phyloP scores from a whole-genome alignment of 2,888 invertebrate species.

The Apamea sordens region DNA sequence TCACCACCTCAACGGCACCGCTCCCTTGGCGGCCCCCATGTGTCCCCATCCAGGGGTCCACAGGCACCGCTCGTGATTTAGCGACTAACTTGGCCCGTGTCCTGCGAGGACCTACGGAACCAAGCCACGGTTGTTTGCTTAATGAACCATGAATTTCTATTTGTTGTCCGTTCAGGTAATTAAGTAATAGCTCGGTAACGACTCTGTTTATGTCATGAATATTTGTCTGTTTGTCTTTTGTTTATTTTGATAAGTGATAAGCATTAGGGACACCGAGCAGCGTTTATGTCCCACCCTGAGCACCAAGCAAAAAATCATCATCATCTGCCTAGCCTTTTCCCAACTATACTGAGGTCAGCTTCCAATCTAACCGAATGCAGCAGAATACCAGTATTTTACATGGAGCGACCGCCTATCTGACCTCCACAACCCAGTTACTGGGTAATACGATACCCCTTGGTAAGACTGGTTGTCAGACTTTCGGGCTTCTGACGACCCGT shows the following conservation, averaged over 20 bases:
- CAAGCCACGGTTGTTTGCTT: conserved; percentile 81
- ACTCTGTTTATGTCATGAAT: conserved; percentile 62
- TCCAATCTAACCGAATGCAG: no score
- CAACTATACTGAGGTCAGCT: no score
- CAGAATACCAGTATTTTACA: no score
- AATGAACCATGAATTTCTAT: conserved; percentile 89
- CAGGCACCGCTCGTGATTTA: conserved; percentile 86
- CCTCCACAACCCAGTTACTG: no score
- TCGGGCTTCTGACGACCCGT: no score
- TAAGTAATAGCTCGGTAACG: conserved; percentile 79
- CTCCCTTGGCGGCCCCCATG: conserved; percentile 62
- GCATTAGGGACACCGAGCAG: background rate
- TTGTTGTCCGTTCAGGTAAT: conserved; percentile 87
- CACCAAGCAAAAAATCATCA: no score
- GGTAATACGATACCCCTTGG: no score
- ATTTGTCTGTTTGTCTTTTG: conserved; percentile 35
- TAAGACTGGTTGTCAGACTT: no score
- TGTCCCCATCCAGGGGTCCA: conserved; percentile 76
- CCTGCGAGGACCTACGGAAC: conserved; percentile 80
- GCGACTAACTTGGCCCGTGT: conserved; percentile 86
- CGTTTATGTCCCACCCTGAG: background rate
- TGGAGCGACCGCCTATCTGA: no score
- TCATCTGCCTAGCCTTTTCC: no score
- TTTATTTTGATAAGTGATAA: conserved; percentile 8
- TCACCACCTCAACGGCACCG: conserved; percentile 24